These are phyloP conservation scores for Ochropacha duplaris DNA, from an alignment of 2,888 invertebrate species.

Conservation along the genomic window DNA sequence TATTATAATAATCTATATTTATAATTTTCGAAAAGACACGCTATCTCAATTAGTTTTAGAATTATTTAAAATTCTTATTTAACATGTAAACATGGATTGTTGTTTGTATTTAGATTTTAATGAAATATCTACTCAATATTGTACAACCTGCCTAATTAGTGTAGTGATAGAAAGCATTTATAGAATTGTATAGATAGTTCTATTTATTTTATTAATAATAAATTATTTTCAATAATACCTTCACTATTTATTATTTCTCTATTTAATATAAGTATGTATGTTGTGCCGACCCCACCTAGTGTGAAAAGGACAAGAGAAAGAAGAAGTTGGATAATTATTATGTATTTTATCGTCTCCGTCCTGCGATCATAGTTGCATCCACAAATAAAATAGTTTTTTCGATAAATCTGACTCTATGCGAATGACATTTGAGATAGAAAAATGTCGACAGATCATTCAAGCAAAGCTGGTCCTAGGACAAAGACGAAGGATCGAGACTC, in stretches of 20 bases:
- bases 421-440: no score
- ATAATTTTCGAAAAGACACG: background rate
- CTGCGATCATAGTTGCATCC: no score
- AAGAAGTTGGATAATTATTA: no score
- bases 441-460: no score
- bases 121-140: background rate
- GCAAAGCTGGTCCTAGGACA: no score
- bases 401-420: no score
- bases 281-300: no score
- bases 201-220: conserved; percentile 21
- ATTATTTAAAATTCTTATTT: background rate
- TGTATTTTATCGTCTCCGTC: no score
- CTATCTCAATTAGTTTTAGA: background rate
- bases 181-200: conserved; percentile 21
- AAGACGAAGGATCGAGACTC: no score
- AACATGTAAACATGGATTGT: background rate
- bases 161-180: conserved; percentile 51
- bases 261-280: background rate
- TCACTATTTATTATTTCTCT: background rate
- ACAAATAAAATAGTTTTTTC: no score
- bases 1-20: background rate
- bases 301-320: no score
- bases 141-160: conserved; percentile 7
- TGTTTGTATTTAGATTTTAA: background rate
- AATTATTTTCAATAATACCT: conserved; percentile 34